Evolutionary conservation across 2,888 invertebrate genomes (phyloP), one percentile per base, ranked within the genome.

Genomic region (Dioctria linearis): DNA sequence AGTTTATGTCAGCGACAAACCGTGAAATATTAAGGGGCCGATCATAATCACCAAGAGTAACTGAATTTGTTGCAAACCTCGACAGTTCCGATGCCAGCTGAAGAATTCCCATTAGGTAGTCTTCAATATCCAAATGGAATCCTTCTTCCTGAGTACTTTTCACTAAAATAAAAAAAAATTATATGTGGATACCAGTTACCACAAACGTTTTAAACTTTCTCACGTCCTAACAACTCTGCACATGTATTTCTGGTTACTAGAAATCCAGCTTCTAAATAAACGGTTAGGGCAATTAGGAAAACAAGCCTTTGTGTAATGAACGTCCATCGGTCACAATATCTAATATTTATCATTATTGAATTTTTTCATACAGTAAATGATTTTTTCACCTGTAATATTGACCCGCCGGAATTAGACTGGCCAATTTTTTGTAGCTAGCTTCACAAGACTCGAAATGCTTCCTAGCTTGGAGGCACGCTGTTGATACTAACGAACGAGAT

Each of bases 61-160:
- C 96, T 0, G 95, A 92, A 87, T 95, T 96, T n/a, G 95, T 94
- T 0, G 95, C 95, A 85, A 95, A 92, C 9, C 96, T 92, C 0
- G 95, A 91, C 92, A 98, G 87, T 90, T 98, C 98, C 13, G 95
- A 93, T 49, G 96, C 94, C 84, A 98, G 89, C 86, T 94, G 92
- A 13, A 98, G 90, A 8, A 97, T 88, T 0, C 98, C 98, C 88
- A 94, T 92, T 37, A 98, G 90, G 85, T 95, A 98, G 86, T 98
- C 98, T 88, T 98, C 98, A 43, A 98, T 90, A 84, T 98, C 97
- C 84, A 98, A 90, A 86, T 97, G 96, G 86, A 98, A 96, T 0
- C 95, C 96, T n/a, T 93, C 91, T 49, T 92, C 90, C 82, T 91
- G 89, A 6, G 88, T 87, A 0, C 91, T 90, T 86, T 94, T 92